Conservation (phyloP, 2,888 invertebrate genomes). For the Cataglyphis cursor region DNA sequence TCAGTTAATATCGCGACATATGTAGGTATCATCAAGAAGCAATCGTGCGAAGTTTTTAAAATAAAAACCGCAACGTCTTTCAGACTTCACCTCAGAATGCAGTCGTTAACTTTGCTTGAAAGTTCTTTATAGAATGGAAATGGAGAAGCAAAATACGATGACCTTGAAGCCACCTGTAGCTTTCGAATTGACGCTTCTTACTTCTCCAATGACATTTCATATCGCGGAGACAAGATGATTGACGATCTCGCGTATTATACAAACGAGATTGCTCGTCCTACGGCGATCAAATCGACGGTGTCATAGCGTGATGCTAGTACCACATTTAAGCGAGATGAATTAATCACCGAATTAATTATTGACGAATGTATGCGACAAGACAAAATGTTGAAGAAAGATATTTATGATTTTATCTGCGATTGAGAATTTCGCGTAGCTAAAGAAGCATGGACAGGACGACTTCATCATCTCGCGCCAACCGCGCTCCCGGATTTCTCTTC, state of each 20-base stretch:
- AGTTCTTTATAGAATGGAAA: neutral
- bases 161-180: constrained; percentile 31
- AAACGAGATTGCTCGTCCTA: constrained; percentile 37
- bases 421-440: constrained; percentile 7
- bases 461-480: constrained; percentile 19
- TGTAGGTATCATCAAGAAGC: neutral
- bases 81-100: neutral
- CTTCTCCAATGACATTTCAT: constrained; percentile 16
- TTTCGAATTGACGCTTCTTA: constrained; percentile 27
- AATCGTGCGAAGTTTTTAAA: neutral
- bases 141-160: constrained; percentile 18
- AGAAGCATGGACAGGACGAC: constrained; percentile 2
- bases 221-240: constrained; percentile 22
- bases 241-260: constrained; percentile 40
- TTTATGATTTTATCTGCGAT: constrained; percentile 30
- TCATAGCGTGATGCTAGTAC: neutral
- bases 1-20: neutral
- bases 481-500: constrained; percentile 22
- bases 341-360: constrained; percentile 25
- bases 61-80: neutral
- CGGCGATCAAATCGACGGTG: neutral
- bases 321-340: constrained; percentile 11
- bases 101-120: neutral
- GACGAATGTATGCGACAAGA: neutral
- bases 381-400: neutral